Base-by-base conservation (phyloP, 2,113 vertebrate species). In the Galbula dea region DNA sequence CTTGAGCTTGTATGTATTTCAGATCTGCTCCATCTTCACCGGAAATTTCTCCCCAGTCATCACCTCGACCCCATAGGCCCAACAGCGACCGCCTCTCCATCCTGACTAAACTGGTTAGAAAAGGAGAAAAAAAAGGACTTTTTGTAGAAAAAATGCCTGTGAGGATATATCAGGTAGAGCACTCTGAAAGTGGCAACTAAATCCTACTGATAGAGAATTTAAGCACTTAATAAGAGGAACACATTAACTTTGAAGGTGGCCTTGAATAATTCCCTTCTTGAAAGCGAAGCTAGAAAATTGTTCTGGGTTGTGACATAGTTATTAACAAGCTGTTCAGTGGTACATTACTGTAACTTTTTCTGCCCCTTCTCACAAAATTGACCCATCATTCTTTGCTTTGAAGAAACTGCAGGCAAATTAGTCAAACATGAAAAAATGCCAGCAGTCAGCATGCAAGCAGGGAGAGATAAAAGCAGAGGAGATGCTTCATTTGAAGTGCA, bases 141-240 rank as follows among this genome's bases (percentile, higher is more conserved):
- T 99, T 99, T 97, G 99, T 99, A 32, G 99, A 99, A 96, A 99
- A 99, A 96, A 99, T 99, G 99, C 99, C 99, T 1, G 99, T 98
- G 76, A 95, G 99, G 75, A 99, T 99, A 94, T 99, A 99, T 94
- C 99, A 99, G 99, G 99, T 99, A 96, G 59, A 83, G 57, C 21
- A 15, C 32, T 26, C 48, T 52, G 15, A 34, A 66, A 85, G 27
- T 15, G 34, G 22, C 36, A 63, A 6, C 24, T 36, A 11, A 69
- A 63, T n/a, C 27, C 59, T 59, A 11, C n/a, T 69, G 7, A 0
- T 6, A 12, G 6, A 11, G 73, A 51, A 58, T 37, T 15, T 43
- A 63, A 58, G 46, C 13, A 29, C 3, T 0, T 4, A 20, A 11
- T 48, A 24, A 46, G 49, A 88, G 54, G 30, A 90, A 24, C 51